Evolutionary conservation across 2,797 vertebrate genomes (phyloP), one percentile per base, ranked within the genome.

Genomic region (Arvicola amphibius): DNA sequence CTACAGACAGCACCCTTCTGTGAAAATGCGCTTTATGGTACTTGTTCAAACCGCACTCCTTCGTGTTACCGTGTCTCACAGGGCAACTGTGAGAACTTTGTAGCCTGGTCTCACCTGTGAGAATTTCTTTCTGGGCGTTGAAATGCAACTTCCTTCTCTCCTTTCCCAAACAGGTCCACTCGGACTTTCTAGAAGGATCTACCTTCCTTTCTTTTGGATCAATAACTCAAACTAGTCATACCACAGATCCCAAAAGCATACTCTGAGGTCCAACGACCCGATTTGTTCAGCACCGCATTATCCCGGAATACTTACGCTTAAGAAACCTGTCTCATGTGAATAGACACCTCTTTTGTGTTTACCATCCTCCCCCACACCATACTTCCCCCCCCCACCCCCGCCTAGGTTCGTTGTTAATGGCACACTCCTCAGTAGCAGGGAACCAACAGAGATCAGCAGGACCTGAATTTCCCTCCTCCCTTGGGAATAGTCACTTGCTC

Each of bases 121-220:
- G 40, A 76, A 71, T 29, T 73, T 40, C 86, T 91, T 90, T 25
- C 43, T 7, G 13, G 79, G 13, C 6, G 32, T 12, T 9, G 51
- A 78, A 96, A 79, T 17, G 40, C 21, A 74, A 29, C 87, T 83
- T 86, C 46, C 32, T 56, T 1, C 71, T 11, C 37, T 92, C 46
- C 59, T 56, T 94, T 65, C 6, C 46, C 73, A 5, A 74, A 85
- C 4, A 14, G 46, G 21, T 48, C 27, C 77, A 27, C 74, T 76
- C 59, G 51, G 76, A 89, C 94, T 96, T 97, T 32, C 21, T 23
- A 74, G 13, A 92, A 93, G 51, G 78, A 90, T 71, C 85, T 43
- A 29, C 34, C 5, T 65, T 85, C 43, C 23, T 23, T 59, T 92
- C 74, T 11, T 53, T 69, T 61, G 63, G 74, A 27, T 78, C 43